Evolutionary conservation across 2,888 invertebrate genomes (phyloP), one percentile per base, ranked within the genome.

Genomic region (Caenorhabditis sulstoni): DNA sequence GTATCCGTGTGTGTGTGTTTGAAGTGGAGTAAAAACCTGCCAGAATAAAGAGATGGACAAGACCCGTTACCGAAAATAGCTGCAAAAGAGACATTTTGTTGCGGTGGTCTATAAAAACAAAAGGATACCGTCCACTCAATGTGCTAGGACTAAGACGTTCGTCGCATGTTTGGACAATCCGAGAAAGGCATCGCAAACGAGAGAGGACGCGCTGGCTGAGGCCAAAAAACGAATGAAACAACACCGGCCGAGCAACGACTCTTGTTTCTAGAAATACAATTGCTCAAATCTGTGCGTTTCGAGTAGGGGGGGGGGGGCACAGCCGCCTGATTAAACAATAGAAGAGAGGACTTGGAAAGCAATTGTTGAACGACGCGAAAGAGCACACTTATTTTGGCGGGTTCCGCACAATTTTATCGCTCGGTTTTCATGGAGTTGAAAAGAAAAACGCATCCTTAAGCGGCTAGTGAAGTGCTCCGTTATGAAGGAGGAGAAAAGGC

Each of bases 241-340:
- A 50, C 58, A 50, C 39, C 49, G 67, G 29, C 12, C 53, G 29
- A 29, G 29, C 29, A 29, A 29, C 44, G 12, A 50, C 50, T 58
- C 64, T 71, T 71, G 71, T 71, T 71, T 73, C 61, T 73, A 50
- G 58, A 49, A 73, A 73, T 73, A 73, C 73, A 73, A 73, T 73
- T 73, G 73, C 64, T 64, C 73, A 73, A 73, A 73, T 73, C 73
- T 64, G 73, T 65, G 73, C 73, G 73, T 62, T 73, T 73, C 64
- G 58, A 73, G 73, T 73, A 64, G 55, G 67, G 67, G 75, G 62
- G 67, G 75, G 62, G 65, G 55, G 55, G 66, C 55, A 18, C 57
- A 18, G 23, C 47, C 78, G 78, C 78, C 78, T 78, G 78, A 71
- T 78, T 78, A 78, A 78, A 78, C 78, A 78, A 78, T 76, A 59